These are phyloP conservation scores for Phengaris arion DNA, from an alignment of 2,888 invertebrate species.

Conservation along the genomic window DNA sequence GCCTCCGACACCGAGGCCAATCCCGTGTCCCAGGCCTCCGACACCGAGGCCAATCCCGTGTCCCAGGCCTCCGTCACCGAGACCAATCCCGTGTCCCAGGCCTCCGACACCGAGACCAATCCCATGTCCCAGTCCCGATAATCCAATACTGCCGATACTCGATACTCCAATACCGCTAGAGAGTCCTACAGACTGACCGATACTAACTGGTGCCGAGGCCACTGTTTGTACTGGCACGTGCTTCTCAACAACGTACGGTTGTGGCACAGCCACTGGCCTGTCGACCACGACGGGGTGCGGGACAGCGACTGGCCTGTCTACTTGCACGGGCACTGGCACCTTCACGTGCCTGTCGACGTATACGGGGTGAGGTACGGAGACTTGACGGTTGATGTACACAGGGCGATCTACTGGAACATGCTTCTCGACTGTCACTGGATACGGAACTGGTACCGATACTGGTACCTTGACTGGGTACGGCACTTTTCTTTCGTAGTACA, in stretches of 20 bases:
- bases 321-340: conserved; percentile 80
- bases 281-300: conserved; percentile 52
- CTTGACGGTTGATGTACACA: conserved; percentile 78
- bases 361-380: conserved; percentile 75
- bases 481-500: conserved; percentile 71
- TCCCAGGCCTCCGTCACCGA: conserved; percentile 32
- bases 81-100: conserved; percentile 30
- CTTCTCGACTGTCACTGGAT: conserved; percentile 79
- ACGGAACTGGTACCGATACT: conserved; percentile 77
- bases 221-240: conserved; percentile 50
- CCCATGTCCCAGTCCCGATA: conserved; percentile 30
- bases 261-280: conserved; percentile 59
- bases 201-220: conserved; percentile 35
- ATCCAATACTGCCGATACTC: conserved; percentile 27
- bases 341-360: conserved; percentile 77
- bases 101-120: conserved; percentile 28
- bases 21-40: conserved; percentile 31
- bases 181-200: conserved; percentile 11
- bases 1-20: conserved; percentile 31
- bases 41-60: conserved; percentile 30
- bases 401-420: conserved; percentile 81
- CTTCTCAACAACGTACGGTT: conserved; percentile 58
- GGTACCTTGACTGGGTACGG: conserved; percentile 77
- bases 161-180: conserved; percentile 29
- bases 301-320: conserved; percentile 72